These are phyloP conservation scores for Macrotis lagotis DNA, from an alignment of 2,113 vertebrate species.

Conservation along the genomic window DNA sequence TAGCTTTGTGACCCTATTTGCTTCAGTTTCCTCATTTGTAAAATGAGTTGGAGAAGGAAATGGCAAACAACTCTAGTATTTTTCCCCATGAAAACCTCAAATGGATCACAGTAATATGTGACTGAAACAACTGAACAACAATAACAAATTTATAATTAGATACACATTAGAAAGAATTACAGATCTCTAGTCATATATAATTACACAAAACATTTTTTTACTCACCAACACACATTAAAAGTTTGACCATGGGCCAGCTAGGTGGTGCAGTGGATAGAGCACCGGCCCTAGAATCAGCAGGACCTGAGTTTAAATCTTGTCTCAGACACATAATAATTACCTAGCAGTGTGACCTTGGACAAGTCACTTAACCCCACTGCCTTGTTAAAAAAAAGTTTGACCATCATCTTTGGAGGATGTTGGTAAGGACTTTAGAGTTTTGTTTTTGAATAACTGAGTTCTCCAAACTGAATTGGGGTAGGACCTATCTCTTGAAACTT, in stretches of 20 bases:
- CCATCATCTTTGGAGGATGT: conserved; percentile 1
- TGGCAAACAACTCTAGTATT: background rate
- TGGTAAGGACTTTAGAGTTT: conserved; percentile 18
- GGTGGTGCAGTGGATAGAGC: no score
- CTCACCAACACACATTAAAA: background rate
- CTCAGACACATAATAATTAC: no score
- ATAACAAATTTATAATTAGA: background rate
- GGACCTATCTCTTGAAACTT: background rate
- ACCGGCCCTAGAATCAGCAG: no score
- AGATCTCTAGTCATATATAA: background rate
- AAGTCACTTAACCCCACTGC: no score
- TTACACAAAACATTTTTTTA: background rate
- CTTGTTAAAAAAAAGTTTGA: no score
- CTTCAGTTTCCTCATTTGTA: background rate
- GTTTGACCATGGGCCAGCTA: no score
- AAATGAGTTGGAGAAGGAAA: background rate
- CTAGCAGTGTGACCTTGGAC: no score
- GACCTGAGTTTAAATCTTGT: no score
- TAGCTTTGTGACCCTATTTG: background rate
- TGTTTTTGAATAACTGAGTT: conserved; percentile 23
- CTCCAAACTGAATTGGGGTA: conserved; percentile 32
- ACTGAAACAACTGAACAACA: background rate
- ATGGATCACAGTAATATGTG: background rate
- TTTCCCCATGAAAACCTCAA: background rate
- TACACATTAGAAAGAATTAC: background rate